Conservation (phyloP, 2,113 vertebrate genomes). For the Plestiodon gilberti region DNA sequence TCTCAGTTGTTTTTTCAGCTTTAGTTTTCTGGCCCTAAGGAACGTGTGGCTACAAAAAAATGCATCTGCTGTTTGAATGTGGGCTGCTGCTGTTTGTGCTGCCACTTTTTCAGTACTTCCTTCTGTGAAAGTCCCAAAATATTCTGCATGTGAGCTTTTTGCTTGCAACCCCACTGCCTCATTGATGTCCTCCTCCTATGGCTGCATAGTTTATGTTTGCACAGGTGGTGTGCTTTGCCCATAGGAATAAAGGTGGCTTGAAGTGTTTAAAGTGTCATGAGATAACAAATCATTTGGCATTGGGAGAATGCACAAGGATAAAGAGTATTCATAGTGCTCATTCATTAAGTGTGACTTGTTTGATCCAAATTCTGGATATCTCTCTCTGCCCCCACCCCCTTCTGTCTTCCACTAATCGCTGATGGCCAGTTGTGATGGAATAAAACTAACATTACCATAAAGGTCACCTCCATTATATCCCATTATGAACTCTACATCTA, state of each 20-base stretch:
- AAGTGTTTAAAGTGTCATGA: background rate
- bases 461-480: too few species aligned
- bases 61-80: background rate
- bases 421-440: too few species aligned
- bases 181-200: background rate
- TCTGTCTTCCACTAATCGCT: too few species aligned
- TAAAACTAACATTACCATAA: too few species aligned
- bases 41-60: background rate
- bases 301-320: background rate
- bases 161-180: background rate
- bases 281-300: background rate
- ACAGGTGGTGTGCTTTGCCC: background rate
- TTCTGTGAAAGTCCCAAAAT: background rate
- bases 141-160: background rate
- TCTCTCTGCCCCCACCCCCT: too few species aligned
- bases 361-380: too few species aligned
- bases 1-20: background rate
- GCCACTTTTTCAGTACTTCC: background rate
- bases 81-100: background rate
- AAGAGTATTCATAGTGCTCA: too few species aligned
- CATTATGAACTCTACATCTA: too few species aligned
- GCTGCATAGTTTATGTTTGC: background rate
- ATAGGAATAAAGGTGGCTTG: background rate
- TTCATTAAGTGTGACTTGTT: too few species aligned
- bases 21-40: background rate